Conservation (phyloP, 2,113 vertebrate genomes). For the Periophthalmodon schlosseri region DNA sequence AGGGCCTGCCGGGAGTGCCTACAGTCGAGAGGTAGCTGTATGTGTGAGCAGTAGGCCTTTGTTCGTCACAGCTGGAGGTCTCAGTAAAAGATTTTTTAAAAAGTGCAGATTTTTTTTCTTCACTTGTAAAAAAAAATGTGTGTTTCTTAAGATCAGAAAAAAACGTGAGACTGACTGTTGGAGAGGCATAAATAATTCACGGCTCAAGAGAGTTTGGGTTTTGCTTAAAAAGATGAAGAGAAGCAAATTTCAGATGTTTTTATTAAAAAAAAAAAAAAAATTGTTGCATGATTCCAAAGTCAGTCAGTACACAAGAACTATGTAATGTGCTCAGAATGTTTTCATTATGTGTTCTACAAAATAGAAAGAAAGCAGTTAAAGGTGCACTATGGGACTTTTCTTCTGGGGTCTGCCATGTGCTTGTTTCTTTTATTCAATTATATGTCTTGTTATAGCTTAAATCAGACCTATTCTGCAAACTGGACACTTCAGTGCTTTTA, state of each 20-base stretch:
- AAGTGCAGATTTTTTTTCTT: conserved; percentile 11
- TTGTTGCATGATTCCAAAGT: conserved; percentile 2
- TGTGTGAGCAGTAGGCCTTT: conserved; percentile 53
- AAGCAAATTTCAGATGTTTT: neutral
- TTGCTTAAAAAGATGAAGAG: conserved; percentile 18
- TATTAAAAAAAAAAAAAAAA: neutral
- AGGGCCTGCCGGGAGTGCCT: conserved; percentile 87
- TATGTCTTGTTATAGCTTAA: no score
- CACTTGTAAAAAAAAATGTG: conserved; percentile 12
- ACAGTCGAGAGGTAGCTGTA: conserved; percentile 76
- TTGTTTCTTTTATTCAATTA: no score
- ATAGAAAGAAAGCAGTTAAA: neutral
- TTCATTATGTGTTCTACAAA: neutral
- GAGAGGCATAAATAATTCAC: conserved; percentile 33
- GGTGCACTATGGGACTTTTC: no score
- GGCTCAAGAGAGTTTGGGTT: conserved; percentile 20
- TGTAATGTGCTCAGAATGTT: neutral
- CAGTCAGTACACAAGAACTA: neutral
- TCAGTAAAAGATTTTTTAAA: conserved; percentile 15
- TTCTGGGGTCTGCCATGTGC: no score
- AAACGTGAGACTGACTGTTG: conserved; percentile 36
- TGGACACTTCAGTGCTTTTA: no score
- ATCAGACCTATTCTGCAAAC: no score
- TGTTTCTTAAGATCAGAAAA: conserved; percentile 30
- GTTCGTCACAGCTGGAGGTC: conserved; percentile 45